A percentile compares a stretch with the other conserved stretches of the same genome.
Conservation (phyloP, 2,888 invertebrate genomes). For the Meteorus cinctellus region DNA sequence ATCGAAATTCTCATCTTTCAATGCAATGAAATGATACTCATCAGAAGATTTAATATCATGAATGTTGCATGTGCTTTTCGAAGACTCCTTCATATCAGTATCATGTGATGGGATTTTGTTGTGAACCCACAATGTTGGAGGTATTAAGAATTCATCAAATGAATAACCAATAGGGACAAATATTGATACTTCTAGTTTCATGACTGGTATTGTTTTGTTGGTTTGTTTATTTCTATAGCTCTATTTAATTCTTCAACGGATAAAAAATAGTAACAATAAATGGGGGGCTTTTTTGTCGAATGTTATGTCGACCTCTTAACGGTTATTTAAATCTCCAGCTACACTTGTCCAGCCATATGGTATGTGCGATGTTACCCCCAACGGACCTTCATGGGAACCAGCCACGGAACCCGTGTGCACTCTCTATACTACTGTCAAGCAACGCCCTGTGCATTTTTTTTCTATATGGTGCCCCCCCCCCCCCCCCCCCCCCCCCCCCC, state of each 20-base stretch:
- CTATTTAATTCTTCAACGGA: not conserved
- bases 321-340: constrained; percentile 73
- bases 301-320: constrained; percentile 60
- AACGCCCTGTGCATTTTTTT: constrained; percentile 52
- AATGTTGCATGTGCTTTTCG: no score
- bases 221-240: no score
- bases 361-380: constrained; percentile 65
- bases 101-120: no score
- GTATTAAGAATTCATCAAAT: no score
- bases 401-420: constrained; percentile 55
- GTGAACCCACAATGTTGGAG: no score
- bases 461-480: constrained; percentile 49
- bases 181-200: no score
- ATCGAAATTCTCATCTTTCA: no score
- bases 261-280: not conserved
- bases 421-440: constrained; percentile 52
- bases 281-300: not conserved
- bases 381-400: constrained; percentile 73
- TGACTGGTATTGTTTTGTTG: no score
- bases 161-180: no score
- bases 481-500: constrained; percentile 52
- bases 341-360: constrained; percentile 72
- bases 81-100: no score
- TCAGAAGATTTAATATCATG: no score
- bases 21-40: no score